Percentiles rank a stretch among this genome's conserved stretches.
These are phyloP conservation scores for Arremon brunneinucha DNA, from an alignment of 2,797 vertebrate species.

Conservation along the genomic window DNA sequence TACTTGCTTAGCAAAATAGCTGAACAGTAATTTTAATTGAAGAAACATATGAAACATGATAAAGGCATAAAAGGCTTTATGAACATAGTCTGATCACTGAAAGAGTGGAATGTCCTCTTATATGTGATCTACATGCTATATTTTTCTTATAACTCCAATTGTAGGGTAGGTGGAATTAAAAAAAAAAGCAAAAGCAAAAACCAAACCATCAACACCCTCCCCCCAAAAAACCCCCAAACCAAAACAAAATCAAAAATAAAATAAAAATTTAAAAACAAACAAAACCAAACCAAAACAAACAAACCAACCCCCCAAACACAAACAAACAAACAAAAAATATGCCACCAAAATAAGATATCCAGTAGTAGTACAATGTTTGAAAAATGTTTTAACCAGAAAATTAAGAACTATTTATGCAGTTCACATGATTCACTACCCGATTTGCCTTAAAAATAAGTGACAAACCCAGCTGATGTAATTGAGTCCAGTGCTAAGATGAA, in stretches of 20 bases:
- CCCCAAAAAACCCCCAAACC: fast-evolving
- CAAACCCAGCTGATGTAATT: not conserved
- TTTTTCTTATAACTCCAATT: not conserved
- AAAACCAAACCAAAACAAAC: not conserved
- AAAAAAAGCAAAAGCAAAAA: not conserved
- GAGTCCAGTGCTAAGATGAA: not conserved
- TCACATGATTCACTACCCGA: not conserved
- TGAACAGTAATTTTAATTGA: not conserved
- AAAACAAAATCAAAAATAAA: not conserved
- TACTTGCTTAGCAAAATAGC: not conserved
- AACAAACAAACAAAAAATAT: not conserved
- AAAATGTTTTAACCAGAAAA: not conserved
- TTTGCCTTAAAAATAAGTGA: not conserved
- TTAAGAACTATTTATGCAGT: not conserved
- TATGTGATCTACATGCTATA: not conserved
- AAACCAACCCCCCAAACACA: too few species aligned
- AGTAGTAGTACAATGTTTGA: not conserved
- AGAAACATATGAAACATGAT: not conserved
- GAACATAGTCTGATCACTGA: not conserved
- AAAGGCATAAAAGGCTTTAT: not conserved
- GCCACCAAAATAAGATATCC: not conserved
- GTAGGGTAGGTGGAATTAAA: not conserved
- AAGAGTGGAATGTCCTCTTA: not conserved
- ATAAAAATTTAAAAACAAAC: too few species aligned
- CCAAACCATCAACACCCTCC: fast-evolving